phyloP scores from a whole-genome alignment of 2,888 invertebrate genomes.

The Branchipolynoe longqiensis region DNA sequence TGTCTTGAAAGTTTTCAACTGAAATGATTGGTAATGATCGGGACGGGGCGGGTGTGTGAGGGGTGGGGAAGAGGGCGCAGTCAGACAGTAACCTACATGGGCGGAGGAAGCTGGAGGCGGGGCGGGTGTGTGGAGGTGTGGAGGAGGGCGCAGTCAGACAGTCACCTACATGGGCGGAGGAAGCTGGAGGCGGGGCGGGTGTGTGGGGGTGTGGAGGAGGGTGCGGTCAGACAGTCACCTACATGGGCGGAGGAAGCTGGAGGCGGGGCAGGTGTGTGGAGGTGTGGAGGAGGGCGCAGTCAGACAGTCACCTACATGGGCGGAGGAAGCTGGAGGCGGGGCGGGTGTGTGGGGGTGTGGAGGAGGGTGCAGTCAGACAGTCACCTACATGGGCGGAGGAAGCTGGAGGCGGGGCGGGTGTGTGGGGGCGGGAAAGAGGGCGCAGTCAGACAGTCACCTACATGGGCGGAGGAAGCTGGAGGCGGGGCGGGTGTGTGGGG shows the following conservation, averaged over 20 bases:
- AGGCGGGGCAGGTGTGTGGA: too few relatives aligned
- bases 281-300: too few relatives aligned
- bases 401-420: not conserved
- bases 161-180: not conserved
- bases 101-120: too few relatives aligned
- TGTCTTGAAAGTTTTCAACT: constrained; percentile 48
- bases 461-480: not conserved
- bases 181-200: not conserved
- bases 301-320: too few relatives aligned
- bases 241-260: too few relatives aligned
- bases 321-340: too few relatives aligned
- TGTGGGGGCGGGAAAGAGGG: not conserved
- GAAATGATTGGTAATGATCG: constrained; percentile 43
- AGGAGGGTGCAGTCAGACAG: too few relatives aligned
- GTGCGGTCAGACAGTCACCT: too few relatives aligned
- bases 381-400: too few relatives aligned
- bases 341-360: not conserved
- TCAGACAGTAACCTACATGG: too few relatives aligned
- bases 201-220: not conserved
- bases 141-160: not conserved
- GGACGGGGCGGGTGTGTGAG: not conserved
- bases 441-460: not conserved
- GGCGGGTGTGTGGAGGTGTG: not conserved
- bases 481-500: not conserved
- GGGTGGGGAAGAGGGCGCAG: too few relatives aligned